These are phyloP conservation scores for Pachycephala philippinensis DNA, from an alignment of 2,113 vertebrate genomes.

Conservation along the genomic window DNA sequence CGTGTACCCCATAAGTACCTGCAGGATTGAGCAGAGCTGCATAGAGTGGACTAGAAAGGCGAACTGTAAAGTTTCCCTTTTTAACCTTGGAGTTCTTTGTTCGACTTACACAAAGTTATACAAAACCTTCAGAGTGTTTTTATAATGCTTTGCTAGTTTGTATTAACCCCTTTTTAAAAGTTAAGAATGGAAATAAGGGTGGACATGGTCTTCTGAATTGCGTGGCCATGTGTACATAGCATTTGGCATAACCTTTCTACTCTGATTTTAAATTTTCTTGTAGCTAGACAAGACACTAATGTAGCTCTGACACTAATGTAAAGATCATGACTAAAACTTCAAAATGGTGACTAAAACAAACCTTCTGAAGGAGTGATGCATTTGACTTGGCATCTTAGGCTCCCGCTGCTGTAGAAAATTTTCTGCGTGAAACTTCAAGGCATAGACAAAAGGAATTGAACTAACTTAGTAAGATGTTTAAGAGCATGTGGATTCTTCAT, in stretches of 20 bases:
- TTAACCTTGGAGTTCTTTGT: background rate
- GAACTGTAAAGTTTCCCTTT: background rate
- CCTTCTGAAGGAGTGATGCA: background rate
- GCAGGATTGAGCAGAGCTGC: no score
- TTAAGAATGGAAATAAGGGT: background rate
- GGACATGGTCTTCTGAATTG: background rate
- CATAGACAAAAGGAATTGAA: background rate
- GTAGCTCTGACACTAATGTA: background rate
- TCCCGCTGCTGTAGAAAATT: background rate
- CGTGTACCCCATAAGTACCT: fast-evolving
- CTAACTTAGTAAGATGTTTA: background rate
- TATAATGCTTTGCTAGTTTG: background rate
- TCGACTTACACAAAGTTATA: background rate
- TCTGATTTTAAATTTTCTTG: background rate
- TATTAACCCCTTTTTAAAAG: background rate
- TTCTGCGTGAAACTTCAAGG: background rate
- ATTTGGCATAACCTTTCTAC: background rate
- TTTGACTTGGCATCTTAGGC: background rate
- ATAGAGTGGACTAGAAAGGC: fast-evolving
- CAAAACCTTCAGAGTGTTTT: background rate
- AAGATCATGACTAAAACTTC: background rate
- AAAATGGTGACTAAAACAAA: background rate
- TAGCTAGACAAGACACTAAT: no score
- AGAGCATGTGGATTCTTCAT: background rate
- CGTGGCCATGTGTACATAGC: fast-evolving